These are phyloP conservation scores for Fundulus diaphanus DNA, from an alignment of 2,797 vertebrate genomes.

Conservation along the genomic window DNA sequence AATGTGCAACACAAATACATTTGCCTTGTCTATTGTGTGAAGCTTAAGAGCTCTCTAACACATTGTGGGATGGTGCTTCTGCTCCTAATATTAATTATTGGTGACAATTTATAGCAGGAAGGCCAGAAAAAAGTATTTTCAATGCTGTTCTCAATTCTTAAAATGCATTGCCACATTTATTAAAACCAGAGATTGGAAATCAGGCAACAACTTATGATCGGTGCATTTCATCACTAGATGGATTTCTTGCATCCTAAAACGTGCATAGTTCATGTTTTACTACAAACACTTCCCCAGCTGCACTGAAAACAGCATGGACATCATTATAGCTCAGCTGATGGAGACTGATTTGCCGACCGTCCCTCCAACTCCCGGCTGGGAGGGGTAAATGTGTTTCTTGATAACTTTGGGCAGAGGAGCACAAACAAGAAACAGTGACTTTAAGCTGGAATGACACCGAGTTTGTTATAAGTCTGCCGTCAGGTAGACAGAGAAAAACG, in stretches of 20 bases:
- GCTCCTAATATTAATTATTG: too few species aligned
- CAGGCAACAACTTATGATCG: background rate
- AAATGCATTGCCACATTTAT: background rate
- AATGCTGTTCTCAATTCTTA: background rate
- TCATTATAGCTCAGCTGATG: slow-evolving; percentile 29
- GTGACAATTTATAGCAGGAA: too few species aligned
- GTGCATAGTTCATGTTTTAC: background rate
- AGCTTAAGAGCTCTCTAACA: too few species aligned
- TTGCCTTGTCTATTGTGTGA: too few species aligned
- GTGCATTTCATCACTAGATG: background rate
- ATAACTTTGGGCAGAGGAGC: slow-evolving; percentile 17
- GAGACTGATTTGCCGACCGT: slow-evolving; percentile 30
- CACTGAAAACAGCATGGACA: background rate
- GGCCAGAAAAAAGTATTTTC: background rate
- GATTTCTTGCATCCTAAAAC: background rate
- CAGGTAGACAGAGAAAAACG: slow-evolving; percentile 57
- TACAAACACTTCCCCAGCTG: background rate
- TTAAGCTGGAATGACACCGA: slow-evolving; percentile 60
- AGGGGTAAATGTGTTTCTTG: slow-evolving; percentile 39
- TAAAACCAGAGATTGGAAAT: background rate
- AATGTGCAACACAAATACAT: too few species aligned
- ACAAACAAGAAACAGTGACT: slow-evolving; percentile 35
- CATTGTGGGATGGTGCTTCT: too few species aligned
- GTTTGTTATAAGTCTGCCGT: slow-evolving; percentile 65
- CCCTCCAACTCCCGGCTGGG: slow-evolving; percentile 9